Percentiles rank a stretch among this genome's conserved stretches.
Evolutionary conservation across 1,140 invertebrate species (phyloP).

Genomic region (Pollicipes pollicipes): DNA sequence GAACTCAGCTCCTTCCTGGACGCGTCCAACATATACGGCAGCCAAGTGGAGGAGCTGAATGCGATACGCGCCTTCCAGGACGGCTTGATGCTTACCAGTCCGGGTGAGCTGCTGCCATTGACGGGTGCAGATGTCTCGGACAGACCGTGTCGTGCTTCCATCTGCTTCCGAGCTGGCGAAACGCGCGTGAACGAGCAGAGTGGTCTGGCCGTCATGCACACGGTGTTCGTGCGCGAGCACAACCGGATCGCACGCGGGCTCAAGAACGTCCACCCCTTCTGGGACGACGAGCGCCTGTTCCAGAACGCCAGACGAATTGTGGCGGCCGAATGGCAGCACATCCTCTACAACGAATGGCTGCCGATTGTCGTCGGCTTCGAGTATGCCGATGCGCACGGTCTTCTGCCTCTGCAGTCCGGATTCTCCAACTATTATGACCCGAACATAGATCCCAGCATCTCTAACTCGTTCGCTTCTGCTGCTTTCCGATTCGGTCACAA

Average conservation of each 20-base stretch:
- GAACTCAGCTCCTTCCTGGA: conserved; percentile 76
- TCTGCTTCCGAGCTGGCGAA: conserved; percentile 25
- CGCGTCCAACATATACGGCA: conserved; percentile 79
- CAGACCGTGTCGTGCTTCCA: background rate
- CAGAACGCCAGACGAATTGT: conserved; percentile 36
- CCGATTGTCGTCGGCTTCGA: conserved; percentile 38
- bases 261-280: conserved; percentile 27
- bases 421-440: conserved; percentile 54
- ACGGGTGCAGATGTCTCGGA: background rate
- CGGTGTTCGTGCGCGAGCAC: conserved; percentile 40
- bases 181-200: conserved; percentile 37
- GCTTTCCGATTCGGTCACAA: conserved; percentile 23
- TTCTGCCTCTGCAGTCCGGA: conserved; percentile 64
- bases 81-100: conserved; percentile 29
- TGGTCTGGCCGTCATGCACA: conserved; percentile 35
- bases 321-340: conserved; percentile 35
- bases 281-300: conserved; percentile 33
- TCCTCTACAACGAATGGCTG: conserved; percentile 46
- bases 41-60: conserved; percentile 52
- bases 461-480: conserved; percentile 26
- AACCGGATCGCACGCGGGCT: conserved; percentile 37
- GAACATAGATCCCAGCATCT: conserved; percentile 23
- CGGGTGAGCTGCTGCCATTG: conserved; percentile 7
- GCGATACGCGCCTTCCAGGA: conserved; percentile 48
- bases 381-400: conserved; percentile 57